These are phyloP conservation scores for Drosophila rellima DNA, from an alignment of 2,888 invertebrate genomes.

Conservation along the genomic window DNA sequence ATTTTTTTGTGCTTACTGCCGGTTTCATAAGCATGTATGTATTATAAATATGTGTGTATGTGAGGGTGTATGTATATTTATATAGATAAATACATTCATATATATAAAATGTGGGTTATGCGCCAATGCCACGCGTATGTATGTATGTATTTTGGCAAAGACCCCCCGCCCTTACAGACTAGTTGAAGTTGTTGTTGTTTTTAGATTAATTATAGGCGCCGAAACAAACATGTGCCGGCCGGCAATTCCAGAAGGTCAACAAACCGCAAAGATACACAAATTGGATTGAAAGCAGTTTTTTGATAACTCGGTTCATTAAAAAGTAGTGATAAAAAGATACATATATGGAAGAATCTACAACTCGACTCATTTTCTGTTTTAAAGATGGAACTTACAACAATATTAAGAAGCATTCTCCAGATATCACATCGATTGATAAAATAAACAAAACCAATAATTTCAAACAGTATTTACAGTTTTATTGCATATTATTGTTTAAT, in stretches of 20 bases:
- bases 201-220: slow-evolving; percentile 14
- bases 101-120: slow-evolving; percentile 48
- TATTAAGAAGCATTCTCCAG: no score
- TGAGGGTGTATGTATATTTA: not conserved
- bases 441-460: slow-evolving; percentile 9
- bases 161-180: not conserved
- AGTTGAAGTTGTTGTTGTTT: slow-evolving; percentile 8
- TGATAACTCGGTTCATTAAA: slow-evolving; percentile 17
- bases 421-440: slow-evolving; percentile 26
- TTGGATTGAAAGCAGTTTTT: slow-evolving; percentile 9
- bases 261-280: slow-evolving; percentile 29
- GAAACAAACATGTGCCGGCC: slow-evolving; percentile 51
- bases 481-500: no score
- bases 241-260: slow-evolving; percentile 56
- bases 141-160: slow-evolving; percentile 21
- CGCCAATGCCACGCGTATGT: slow-evolving; percentile 44
- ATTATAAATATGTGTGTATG: not conserved
- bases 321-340: not conserved
- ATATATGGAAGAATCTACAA: no score
- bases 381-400: no score
- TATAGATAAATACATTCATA: slow-evolving; percentile 11
- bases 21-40: slow-evolving; percentile 12
- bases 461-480: slow-evolving; percentile 35
- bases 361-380: no score
- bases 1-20: slow-evolving; percentile 43